Evolutionary conservation across 2,797 vertebrate species (phyloP).

Genomic region (Catostomus latipinnis): DNA sequence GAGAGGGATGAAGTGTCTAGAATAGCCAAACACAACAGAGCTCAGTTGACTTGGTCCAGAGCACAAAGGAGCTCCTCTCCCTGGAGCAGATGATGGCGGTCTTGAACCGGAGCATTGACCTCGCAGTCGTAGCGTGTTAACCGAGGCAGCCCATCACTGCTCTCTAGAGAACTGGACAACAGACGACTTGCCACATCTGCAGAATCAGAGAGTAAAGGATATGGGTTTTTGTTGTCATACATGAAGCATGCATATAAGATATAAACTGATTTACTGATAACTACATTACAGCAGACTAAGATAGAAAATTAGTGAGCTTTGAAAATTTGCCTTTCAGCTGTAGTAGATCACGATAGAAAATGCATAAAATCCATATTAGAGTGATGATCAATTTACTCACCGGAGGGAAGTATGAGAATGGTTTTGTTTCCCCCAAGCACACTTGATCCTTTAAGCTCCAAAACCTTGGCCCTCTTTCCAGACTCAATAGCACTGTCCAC

Average conservation of each 20-base stretch:
- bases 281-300: neutral
- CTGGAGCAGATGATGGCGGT: constrained; percentile 93
- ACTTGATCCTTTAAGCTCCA: constrained; percentile 78
- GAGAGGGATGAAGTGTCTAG: constrained; percentile 44
- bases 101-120: constrained; percentile 96
- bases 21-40: constrained; percentile 45
- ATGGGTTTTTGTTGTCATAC: neutral
- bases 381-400: constrained; percentile 71
- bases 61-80: constrained; percentile 96
- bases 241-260: too few relatives aligned
- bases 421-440: constrained; percentile 83
- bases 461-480: constrained; percentile 90
- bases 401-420: constrained; percentile 91
- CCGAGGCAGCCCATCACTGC: constrained; percentile 85
- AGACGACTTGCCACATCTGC: constrained; percentile 92
- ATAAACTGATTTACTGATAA: neutral
- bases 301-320: too few relatives aligned
- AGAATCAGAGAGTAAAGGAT: neutral
- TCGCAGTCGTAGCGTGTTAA: constrained; percentile 97
- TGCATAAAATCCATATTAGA: neutral
- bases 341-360: too few relatives aligned
- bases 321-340: too few relatives aligned
- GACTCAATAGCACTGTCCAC: constrained; percentile 73
- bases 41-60: constrained; percentile 97
- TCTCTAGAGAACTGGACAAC: constrained; percentile 88